Base-by-base conservation (phyloP, 2,113 vertebrate genomes). In the Acanthochromis polyacanthus region DNA sequence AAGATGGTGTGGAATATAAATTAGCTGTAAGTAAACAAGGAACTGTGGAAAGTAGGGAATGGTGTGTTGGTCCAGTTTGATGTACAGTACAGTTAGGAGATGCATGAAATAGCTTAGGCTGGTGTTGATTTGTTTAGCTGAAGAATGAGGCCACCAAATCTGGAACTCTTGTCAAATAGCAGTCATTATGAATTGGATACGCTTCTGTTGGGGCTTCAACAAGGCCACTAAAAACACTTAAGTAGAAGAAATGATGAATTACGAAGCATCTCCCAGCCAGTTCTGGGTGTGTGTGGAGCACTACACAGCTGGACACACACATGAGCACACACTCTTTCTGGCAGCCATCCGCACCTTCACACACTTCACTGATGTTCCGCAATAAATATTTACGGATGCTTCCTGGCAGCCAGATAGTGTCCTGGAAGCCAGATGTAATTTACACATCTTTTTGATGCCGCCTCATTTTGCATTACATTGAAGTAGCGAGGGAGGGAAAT, bases 301-400 rank as follows among this genome's bases (percentile, higher is more conserved):
- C 61, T 58, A 72, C 74, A 90, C 84, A 89, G 83, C 88, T 88
- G 84, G 81, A 92, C 87, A 88, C 70, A 79, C 80, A 84, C 83
- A 75, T 7, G 36, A 66, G 45, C 82, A 72, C 66, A 80, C 78
- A 77, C 71, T 65, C 75, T 84, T 70, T 77, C 82, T 93, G 88
- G 91, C 85, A 93, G 81, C 67, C 84, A 74, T 73, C 78, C 70
- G 25, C 82, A 89, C 78, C 78, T 90, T 90, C 86, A 88, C 86
- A 93, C 86, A 90, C 80, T 90, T 82, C 86, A 92, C 83, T 92
- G 91, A 89, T 91, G 91, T 89, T 87, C 73, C 16, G 82, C 81
- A 88, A 91, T 93, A 93, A 91, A 93, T 93, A 93, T 93, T 92
- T 93, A 92, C 91, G 62, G 85, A 91, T 70, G 64, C 85, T 84